phyloP scores from a whole-genome alignment of 2,797 vertebrate species.

The Martes flavigula region DNA sequence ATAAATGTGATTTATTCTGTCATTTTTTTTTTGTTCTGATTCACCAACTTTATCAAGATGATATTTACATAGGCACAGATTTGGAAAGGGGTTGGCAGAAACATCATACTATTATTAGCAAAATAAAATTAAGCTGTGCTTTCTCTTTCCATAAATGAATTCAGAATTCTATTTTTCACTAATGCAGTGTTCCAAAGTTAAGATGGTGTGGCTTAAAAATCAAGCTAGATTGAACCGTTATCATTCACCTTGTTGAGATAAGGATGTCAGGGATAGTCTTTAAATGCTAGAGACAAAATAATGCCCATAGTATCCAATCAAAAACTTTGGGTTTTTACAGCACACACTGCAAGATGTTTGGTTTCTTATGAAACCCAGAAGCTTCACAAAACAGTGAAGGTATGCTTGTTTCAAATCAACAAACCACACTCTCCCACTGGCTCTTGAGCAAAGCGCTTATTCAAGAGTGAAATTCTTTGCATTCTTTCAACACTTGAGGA shows the following conservation, averaged over 20 bases:
- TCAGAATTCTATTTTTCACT: not conserved
- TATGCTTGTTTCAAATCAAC: not conserved
- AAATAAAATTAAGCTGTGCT: not conserved
- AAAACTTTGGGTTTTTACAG: not conserved
- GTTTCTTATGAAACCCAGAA: not conserved
- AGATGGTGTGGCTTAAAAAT: not conserved
- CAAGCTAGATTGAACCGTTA: not conserved
- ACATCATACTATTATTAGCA: not conserved
- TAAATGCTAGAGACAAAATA: not conserved
- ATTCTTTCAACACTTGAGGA: not conserved
- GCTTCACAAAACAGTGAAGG: not conserved
- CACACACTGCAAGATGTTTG: not conserved
- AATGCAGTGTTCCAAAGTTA: not conserved
- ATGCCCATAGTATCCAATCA: fast-evolving
- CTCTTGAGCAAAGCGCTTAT: not conserved
- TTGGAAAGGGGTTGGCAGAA: not conserved
- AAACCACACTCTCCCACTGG: not conserved
- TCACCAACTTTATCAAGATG: not conserved
- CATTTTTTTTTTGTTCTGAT: too few relatives aligned
- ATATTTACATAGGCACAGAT: not conserved
- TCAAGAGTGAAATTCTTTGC: not conserved
- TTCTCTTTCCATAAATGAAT: not conserved
- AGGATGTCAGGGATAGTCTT: not conserved
- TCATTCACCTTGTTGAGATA: fast-evolving
- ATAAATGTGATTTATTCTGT: not conserved